A percentile compares a stretch with the other conserved stretches of the same genome.
phyloP scores from a whole-genome alignment of 1,140 invertebrate genomes.

The Cryptotermes secundus region DNA sequence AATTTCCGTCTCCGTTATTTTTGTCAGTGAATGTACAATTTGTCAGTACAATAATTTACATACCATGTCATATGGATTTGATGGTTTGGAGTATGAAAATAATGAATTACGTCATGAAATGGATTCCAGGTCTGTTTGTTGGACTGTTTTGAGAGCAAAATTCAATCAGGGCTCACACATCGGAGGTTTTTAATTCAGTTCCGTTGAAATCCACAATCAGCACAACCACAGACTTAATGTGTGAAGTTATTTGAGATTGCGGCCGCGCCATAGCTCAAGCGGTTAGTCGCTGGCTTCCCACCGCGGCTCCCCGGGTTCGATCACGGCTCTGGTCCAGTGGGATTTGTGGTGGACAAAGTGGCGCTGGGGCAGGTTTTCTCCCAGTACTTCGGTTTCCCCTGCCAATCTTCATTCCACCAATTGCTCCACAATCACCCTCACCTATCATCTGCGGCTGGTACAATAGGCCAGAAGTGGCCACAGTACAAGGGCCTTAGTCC shows the following conservation, averaged over 20 bases:
- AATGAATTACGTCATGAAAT: slow-evolving; percentile 18
- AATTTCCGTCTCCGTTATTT: background rate
- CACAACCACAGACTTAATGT: background rate
- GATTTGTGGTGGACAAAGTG: no score
- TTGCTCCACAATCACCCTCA: no score
- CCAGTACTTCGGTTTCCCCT: no score
- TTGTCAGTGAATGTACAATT: background rate
- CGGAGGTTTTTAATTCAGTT: background rate
- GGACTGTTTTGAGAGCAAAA: background rate
- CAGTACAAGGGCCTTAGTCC: no score
- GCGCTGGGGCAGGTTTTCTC: no score
- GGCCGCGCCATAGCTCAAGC: no score
- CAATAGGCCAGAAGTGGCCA: no score
- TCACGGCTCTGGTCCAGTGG: no score
- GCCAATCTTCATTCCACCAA: no score
- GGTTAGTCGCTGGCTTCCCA: no score
- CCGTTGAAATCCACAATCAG: background rate
- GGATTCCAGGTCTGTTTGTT: background rate
- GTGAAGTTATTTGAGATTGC: background rate
- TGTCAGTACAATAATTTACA: background rate
- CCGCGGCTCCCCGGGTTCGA: no score
- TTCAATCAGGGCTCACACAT: background rate
- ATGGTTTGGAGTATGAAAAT: background rate
- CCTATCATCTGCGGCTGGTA: no score
- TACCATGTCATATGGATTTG: background rate